Base-by-base conservation (phyloP, 1,140 invertebrate species). In the Lepidurus apus region DNA sequence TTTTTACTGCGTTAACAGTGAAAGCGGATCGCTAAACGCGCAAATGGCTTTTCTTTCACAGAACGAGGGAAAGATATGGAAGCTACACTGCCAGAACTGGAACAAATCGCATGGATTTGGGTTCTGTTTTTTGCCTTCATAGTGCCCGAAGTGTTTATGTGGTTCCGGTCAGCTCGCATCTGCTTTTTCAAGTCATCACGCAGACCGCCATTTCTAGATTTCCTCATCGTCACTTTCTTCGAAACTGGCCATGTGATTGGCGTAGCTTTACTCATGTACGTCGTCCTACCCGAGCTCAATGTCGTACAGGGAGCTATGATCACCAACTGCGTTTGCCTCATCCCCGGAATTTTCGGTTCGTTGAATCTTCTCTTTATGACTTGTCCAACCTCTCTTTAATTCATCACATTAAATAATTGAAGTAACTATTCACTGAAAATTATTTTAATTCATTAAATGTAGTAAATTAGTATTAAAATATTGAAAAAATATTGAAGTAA, bases 61-160 rank as follows among this genome's bases (percentile, higher is more conserved):
- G 93, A 91, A 84, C 90, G 93, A 81, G 93, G 94, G 83, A 93
- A 93, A 83, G 90, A 91, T 84, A 95, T 93, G 83, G 87, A 92
- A 81, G 92, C 92, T 0, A 89, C 88, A 44, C 85, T 95, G 80
- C 92, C 93, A 4, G 91, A 93, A 80, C 90, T 91, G 80, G 94
- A 97, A 85, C 88, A 93, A 73, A 91, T 96, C 76, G 93, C 92
- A 10, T 97, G 95, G 95, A 93, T 94, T 84, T 97, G 95, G 95
- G 93, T 93, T 77, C 85, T 97, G n/a, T 86, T 96, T 45, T 92
- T 95, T 80, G 92, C 91, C 1, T 95, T 93, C 82, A 88, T 93
- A 1, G 89, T 95, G 53, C 95, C 95, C 0, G 95, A 97, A 85
- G 86, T 96, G 42, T 94, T 95, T 9, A 91, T 93, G 0, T 85